Evolutionary conservation across 2,113 vertebrate species (phyloP), one percentile per base, ranked within the genome.

Genomic region (Callorhinus ursinus): DNA sequence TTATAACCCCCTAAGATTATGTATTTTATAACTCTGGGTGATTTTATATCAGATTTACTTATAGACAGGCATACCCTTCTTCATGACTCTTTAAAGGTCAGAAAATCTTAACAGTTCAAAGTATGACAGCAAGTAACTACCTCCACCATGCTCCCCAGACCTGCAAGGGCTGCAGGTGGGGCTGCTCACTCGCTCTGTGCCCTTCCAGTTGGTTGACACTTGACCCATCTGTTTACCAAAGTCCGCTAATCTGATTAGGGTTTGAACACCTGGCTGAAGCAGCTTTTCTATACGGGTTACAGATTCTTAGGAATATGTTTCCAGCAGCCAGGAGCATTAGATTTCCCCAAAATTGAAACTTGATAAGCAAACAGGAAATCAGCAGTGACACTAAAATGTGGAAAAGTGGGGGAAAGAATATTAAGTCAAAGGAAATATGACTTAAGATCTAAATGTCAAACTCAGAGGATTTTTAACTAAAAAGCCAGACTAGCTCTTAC

Each of bases 191-290:
- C 1, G 14, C 21, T 49, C n/a, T 18, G 42, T 6, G 22, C 3
- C 28, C 72, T 42, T 88, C 82, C 55, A 81, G 63, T 28, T 69
- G 72, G 87, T 81, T 42, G 87, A 98, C 89, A 94, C 65, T 57
- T 74, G 93, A 97, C 87, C 93, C 88, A 67, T 69, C 55, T 93
- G 83, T 96, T 96, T 95, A 96, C 91, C 59, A 71, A 76, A 88
- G 82, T 65, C 57, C 6, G 9, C 84, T 98, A 96, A 97, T 97
- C 96, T 97, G 96, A 98, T 97, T 96, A 98, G 72, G n/a, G 31
- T 71, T 26, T 95, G 91, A 96, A 97, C 90, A 97, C 95, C 96
- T 97, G 96, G 95, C 15, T 13, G 24, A 96, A 89, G 86, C 51
- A 22, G 80, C 87, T 88, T 85, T 93, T 95, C 53, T 67, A 72